These are phyloP conservation scores for Aleiodes alternator DNA, from an alignment of 2,888 invertebrate genomes.

Conservation along the genomic window DNA sequence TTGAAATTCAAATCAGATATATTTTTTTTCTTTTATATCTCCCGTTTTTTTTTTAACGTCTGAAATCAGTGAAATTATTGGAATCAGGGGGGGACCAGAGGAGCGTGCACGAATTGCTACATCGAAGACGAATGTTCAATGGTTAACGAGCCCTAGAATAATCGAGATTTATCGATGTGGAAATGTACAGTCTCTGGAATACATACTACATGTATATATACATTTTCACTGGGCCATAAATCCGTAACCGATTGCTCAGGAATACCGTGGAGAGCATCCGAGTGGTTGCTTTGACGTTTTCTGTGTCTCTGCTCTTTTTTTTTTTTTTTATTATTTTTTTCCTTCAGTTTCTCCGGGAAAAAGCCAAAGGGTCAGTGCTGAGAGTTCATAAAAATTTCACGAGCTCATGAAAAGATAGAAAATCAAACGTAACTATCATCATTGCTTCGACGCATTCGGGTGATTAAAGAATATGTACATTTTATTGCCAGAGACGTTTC, in stretches of 20 bases:
- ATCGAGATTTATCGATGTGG: constrained; percentile 45
- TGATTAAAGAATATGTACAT: too few species aligned
- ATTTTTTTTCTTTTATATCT: too few species aligned
- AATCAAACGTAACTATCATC: too few species aligned
- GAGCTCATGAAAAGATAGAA: constrained; percentile 37
- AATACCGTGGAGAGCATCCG: constrained; percentile 18
- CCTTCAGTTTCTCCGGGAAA: neutral
- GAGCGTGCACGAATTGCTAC: neutral
- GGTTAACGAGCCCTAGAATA: constrained; percentile 42
- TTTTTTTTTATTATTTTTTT: neutral
- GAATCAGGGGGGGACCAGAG: neutral
- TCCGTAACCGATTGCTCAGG: constrained; percentile 34
- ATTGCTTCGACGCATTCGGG: too few species aligned
- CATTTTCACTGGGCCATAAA: constrained; percentile 27
- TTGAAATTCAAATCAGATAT: too few species aligned
- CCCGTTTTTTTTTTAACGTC: too few species aligned
- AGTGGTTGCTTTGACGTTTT: constrained; percentile 13
- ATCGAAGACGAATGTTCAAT: constrained; percentile 37
- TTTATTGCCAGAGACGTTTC: too few species aligned
- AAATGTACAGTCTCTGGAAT: constrained; percentile 23
- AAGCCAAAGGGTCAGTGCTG: neutral
- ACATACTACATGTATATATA: constrained; percentile 11
- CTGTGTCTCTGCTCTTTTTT: neutral
- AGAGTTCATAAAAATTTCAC: constrained; percentile 35
- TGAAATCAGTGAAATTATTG: too few species aligned